Percentiles rank a stretch among this genome's conserved stretches.
These are phyloP conservation scores for Eretmochelys imbricata DNA, from an alignment of 2,113 vertebrate genomes.

Conservation along the genomic window DNA sequence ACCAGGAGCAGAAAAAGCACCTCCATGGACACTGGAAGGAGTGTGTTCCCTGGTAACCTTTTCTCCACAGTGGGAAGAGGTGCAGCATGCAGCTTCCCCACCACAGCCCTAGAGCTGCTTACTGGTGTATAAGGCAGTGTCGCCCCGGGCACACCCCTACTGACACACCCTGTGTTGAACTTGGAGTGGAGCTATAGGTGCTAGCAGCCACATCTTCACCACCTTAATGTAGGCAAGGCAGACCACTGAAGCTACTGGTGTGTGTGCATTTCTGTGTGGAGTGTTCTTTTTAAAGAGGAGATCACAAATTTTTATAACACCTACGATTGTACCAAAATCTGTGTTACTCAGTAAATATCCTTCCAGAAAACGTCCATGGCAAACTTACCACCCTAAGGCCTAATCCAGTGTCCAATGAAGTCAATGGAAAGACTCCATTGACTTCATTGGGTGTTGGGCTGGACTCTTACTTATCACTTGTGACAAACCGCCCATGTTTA, in stretches of 20 bases:
- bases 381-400: not conserved
- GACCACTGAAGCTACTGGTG: not conserved
- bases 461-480: not conserved
- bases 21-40: not conserved
- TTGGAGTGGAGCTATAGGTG: not conserved
- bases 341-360: not conserved
- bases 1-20: not conserved
- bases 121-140: not conserved
- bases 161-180: not conserved
- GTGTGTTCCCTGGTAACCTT: not conserved
- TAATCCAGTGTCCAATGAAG: not conserved
- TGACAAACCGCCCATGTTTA: not conserved
- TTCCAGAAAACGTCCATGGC: not conserved
- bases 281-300: not conserved
- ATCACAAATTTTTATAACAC: not conserved
- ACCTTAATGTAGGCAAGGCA: not conserved
- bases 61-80: not conserved
- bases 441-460: not conserved
- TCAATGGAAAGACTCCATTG: not conserved
- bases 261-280: not conserved
- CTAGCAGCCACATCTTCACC: not conserved
- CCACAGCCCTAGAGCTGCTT: fast-evolving
- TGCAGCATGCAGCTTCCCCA: not conserved
- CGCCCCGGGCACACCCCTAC: not conserved
- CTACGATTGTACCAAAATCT: not conserved